These are phyloP conservation scores for Chymomyza fuscimana DNA, from an alignment of 2,888 invertebrate species.

Conservation along the genomic window DNA sequence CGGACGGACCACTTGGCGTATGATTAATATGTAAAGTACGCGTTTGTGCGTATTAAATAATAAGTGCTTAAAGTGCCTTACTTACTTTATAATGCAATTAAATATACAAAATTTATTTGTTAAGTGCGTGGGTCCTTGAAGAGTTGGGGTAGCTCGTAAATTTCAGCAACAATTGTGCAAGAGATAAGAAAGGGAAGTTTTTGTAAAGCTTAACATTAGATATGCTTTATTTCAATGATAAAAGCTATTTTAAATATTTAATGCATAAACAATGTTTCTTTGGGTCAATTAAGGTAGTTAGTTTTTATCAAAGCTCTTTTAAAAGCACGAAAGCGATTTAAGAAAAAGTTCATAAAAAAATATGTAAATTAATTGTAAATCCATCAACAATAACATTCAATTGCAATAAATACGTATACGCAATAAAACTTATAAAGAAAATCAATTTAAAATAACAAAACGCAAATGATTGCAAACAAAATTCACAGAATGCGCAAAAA, in stretches of 20 bases:
- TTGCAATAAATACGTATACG: no score
- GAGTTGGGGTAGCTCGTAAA: neutral
- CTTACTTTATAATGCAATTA: neutral
- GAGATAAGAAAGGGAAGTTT: neutral
- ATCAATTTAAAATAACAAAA: no score
- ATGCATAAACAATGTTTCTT: neutral
- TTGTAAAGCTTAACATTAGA: neutral
- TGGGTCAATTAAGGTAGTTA: no score
- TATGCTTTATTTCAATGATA: neutral
- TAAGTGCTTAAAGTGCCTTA: neutral
- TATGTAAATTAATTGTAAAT: no score
- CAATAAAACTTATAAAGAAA: no score
- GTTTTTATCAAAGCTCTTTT: no score
- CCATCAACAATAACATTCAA: no score
- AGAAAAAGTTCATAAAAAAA: no score
- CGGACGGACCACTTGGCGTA: constrained; percentile 56
- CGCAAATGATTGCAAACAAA: no score
- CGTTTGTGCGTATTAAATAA: neutral
- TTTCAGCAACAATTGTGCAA: neutral
- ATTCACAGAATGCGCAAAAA: no score
- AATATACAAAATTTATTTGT: neutral
- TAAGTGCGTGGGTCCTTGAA: neutral
- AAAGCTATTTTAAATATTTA: neutral
- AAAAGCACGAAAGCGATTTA: no score
- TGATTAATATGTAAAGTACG: constrained; percentile 56